phyloP scores from a whole-genome alignment of 1,140 invertebrate species.

The Drosophila persimilis region DNA sequence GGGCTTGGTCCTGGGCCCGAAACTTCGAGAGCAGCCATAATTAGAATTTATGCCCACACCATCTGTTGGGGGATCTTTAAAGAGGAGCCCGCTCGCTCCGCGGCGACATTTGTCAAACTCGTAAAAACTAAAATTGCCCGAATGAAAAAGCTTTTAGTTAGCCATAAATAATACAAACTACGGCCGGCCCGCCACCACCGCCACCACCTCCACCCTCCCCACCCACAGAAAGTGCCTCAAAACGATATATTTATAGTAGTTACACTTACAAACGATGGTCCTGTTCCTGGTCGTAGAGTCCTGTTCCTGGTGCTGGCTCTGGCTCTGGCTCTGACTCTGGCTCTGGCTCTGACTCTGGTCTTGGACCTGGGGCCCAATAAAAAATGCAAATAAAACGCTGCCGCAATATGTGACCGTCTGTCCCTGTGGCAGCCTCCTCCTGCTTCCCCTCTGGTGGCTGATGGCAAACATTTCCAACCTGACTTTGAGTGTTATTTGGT shows the following conservation, averaged over 20 bases:
- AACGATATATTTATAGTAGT: slow-evolving; percentile 72
- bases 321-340: not conserved
- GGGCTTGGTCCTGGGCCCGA: not conserved
- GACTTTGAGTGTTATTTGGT: slow-evolving; percentile 78
- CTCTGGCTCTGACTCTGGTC: not conserved
- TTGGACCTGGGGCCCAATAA: slow-evolving; percentile 58
- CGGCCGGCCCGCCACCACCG: slow-evolving; percentile 35
- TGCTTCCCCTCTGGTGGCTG: slow-evolving; percentile 8
- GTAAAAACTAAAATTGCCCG: slow-evolving; percentile 71
- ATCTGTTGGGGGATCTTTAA: slow-evolving; percentile 33
- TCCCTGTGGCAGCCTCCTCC: not conserved
- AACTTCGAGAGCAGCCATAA: slow-evolving; percentile 53
- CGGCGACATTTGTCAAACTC: slow-evolving; percentile 59
- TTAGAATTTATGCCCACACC: slow-evolving; percentile 73
- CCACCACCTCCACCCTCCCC: not conserved
- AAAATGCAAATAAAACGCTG: slow-evolving; percentile 74
- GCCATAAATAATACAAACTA: slow-evolving; percentile 77
- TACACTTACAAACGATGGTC: slow-evolving; percentile 20
- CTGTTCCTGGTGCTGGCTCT: slow-evolving; percentile 10
- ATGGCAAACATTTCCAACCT: slow-evolving; percentile 60
- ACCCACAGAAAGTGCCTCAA: slow-evolving; percentile 33
- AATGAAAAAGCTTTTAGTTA: slow-evolving; percentile 78
- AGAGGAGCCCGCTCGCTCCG: slow-evolving; percentile 4
- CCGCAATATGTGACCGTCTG: slow-evolving; percentile 66
- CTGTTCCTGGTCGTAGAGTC: too few species aligned